phyloP scores from a whole-genome alignment of 2,113 vertebrate genomes.

The Seriola aureovittata region DNA sequence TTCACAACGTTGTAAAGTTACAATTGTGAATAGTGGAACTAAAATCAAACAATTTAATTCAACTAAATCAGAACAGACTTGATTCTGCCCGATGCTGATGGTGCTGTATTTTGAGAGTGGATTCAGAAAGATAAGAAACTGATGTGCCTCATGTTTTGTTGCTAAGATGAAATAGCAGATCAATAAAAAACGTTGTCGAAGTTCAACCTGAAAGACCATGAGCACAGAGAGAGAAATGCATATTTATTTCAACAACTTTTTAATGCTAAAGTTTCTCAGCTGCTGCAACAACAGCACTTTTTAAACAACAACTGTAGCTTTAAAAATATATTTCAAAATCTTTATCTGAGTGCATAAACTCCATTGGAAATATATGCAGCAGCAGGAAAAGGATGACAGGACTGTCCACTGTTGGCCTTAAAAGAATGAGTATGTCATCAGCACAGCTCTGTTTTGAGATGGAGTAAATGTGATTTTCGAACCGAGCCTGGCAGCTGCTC shows the following conservation, averaged over 20 bases:
- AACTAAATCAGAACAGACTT: background rate
- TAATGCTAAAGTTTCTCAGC: background rate
- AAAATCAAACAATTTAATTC: background rate
- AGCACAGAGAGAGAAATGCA: background rate
- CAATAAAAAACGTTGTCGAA: background rate
- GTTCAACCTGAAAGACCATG: background rate
- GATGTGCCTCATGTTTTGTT: background rate
- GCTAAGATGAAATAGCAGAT: background rate
- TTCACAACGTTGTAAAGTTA: background rate
- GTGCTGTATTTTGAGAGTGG: background rate
- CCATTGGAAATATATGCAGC: background rate
- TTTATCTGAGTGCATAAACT: background rate
- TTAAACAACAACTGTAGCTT: too few relatives aligned
- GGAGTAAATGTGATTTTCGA: background rate
- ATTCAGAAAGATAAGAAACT: background rate
- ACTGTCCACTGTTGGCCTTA: background rate
- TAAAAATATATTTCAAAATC: background rate
- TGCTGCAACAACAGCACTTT: background rate
- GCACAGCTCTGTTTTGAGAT: background rate
- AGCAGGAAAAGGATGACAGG: background rate
- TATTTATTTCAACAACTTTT: background rate
- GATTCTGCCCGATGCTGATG: background rate
- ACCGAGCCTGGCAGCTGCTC: background rate
- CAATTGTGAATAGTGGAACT: too few relatives aligned
- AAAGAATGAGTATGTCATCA: background rate